These are phyloP conservation scores for Spodoptera exigua DNA, from an alignment of 2,888 invertebrate species.

Conservation along the genomic window DNA sequence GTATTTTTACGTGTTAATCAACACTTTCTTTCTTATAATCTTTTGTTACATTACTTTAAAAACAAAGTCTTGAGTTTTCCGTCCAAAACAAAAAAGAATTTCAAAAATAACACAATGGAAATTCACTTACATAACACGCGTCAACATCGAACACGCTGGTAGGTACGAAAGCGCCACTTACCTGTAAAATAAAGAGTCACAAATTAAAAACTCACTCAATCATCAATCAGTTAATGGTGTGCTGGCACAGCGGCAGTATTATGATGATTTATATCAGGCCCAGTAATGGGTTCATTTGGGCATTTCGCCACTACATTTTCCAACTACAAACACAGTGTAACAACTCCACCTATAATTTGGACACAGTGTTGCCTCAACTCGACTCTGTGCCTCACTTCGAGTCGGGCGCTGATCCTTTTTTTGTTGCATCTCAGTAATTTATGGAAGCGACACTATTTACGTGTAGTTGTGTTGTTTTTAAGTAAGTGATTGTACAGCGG, in stretches of 20 bases:
- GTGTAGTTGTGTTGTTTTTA: slow-evolving; percentile 26
- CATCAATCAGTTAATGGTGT: slow-evolving; percentile 72
- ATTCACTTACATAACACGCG: slow-evolving; percentile 35
- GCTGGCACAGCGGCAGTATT: slow-evolving; percentile 49
- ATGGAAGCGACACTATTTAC: slow-evolving; percentile 55
- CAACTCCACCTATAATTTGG: not conserved
- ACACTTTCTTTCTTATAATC: no score
- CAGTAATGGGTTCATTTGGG: slow-evolving; percentile 66
- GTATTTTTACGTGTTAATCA: no score
- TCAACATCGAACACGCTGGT: slow-evolving; percentile 39
- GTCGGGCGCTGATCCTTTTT: slow-evolving; percentile 42
- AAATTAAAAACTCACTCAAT: slow-evolving; percentile 67
- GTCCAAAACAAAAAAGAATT: no score
- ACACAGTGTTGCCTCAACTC: slow-evolving; percentile 11
- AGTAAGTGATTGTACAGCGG: not conserved
- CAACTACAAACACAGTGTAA: slow-evolving; percentile 43
- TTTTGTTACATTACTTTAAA: no score
- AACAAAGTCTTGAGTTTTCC: no score
- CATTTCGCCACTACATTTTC: slow-evolving; percentile 44
- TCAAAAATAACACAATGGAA: slow-evolving; percentile 25
- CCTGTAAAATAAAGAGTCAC: slow-evolving; percentile 65
- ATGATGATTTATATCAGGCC: slow-evolving; percentile 66
- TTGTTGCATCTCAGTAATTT: slow-evolving; percentile 55
- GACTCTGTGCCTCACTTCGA: slow-evolving; percentile 13
- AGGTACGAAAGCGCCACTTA: slow-evolving; percentile 60